phyloP scores from a whole-genome alignment of 2,113 vertebrate genomes.

The Maccullochella peelii region DNA sequence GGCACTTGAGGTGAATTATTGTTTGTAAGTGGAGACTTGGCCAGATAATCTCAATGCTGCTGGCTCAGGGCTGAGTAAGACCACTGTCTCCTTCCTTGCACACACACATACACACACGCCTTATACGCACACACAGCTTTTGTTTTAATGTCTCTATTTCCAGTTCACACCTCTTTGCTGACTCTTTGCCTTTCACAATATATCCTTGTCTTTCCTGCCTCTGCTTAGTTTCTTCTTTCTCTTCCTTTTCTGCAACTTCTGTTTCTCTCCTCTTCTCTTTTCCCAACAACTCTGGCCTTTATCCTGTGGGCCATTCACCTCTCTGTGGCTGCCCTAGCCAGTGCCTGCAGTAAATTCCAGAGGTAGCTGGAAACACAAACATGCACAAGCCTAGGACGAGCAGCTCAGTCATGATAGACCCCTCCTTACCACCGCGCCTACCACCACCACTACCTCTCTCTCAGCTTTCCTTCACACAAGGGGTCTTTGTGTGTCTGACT shows the following conservation, averaged over 20 bases:
- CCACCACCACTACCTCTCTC: constrained; percentile 34
- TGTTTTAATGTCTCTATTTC: constrained; percentile 68
- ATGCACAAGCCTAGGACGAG: constrained; percentile 69
- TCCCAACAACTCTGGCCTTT: constrained; percentile 79
- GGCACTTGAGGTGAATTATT: constrained; percentile 86
- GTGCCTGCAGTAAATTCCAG: constrained; percentile 86
- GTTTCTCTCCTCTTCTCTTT: constrained; percentile 33
- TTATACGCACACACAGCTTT: constrained; percentile 45
- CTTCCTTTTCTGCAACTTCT: constrained; percentile 33
- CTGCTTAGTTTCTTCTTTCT: constrained; percentile 36
- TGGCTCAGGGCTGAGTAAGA: constrained; percentile 82
- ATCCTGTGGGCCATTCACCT: constrained; percentile 76
- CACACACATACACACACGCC: constrained; percentile 12
- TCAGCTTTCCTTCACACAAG: constrained; percentile 61
- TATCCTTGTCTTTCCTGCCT: constrained; percentile 46
- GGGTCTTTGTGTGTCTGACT: constrained; percentile 62
- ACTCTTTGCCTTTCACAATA: constrained; percentile 67
- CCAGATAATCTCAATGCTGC: constrained; percentile 74
- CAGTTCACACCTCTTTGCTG: constrained; percentile 72
- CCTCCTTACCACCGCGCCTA: constrained; percentile 44
- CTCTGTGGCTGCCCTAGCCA: constrained; percentile 63
- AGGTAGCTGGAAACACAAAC: constrained; percentile 86
- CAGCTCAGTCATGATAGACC: constrained; percentile 55
- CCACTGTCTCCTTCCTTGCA: constrained; percentile 71
- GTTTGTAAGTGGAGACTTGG: constrained; percentile 86